Evolutionary conservation across 2,113 vertebrate species (phyloP).

Genomic region (Nanorana parkeri): DNA sequence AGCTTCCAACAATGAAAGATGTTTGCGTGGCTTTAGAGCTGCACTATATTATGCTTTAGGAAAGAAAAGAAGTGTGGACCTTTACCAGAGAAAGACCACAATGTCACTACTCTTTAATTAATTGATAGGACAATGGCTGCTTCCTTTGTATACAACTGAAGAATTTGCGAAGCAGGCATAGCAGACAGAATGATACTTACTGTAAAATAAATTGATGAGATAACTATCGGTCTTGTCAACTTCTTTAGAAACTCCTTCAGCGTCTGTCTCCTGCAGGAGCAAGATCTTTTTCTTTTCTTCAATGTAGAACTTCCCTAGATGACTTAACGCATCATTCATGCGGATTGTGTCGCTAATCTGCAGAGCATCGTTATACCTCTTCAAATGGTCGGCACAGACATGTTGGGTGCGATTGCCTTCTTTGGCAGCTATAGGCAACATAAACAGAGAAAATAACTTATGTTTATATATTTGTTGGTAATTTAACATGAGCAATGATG

Average conservation of each 20-base stretch:
- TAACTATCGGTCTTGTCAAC: conserved; percentile 84
- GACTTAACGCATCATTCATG: conserved; percentile 86
- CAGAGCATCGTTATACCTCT: conserved; percentile 90
- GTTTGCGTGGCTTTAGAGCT: too few species aligned
- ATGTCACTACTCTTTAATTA: too few species aligned
- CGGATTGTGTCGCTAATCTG: conserved; percentile 90
- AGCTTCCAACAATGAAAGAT: too few species aligned
- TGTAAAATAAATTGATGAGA: conserved; percentile 83
- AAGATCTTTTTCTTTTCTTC: conserved; percentile 84
- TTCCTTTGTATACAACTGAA: too few species aligned
- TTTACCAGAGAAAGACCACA: too few species aligned
- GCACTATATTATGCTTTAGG: too few species aligned
- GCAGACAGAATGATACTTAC: conserved; percentile 68
- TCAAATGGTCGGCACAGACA: conserved; percentile 88
- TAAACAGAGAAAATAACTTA: background rate
- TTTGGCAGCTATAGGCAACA: conserved; percentile 79
- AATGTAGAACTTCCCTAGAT: conserved; percentile 81
- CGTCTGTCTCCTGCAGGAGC: conserved; percentile 66
- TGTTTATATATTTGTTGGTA: too few species aligned
- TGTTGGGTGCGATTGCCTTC: conserved; percentile 82
- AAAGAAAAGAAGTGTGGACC: too few species aligned
- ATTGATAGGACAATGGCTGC: too few species aligned
- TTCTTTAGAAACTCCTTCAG: conserved; percentile 65
- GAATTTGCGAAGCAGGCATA: too few species aligned
- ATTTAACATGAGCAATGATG: too few species aligned